Percentiles rank a stretch among this genome's conserved stretches.
These are phyloP conservation scores for Danio tinwini DNA, from an alignment of 2,797 vertebrate species.

Conservation along the genomic window DNA sequence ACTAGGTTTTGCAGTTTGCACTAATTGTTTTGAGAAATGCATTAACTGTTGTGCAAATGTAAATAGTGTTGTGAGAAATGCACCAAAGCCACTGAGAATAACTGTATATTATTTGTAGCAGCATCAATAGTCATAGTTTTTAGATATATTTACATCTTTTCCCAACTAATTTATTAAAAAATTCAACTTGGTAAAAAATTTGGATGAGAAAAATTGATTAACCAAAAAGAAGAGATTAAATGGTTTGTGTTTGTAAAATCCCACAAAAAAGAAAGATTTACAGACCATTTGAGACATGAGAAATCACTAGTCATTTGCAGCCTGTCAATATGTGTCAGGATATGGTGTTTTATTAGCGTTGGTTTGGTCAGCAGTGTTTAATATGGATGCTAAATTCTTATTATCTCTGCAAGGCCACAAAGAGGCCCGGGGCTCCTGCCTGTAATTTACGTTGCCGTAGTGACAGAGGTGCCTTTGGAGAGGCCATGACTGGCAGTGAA, in stretches of 20 bases:
- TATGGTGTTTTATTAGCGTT: constrained; percentile 10
- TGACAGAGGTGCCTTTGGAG: constrained; percentile 54
- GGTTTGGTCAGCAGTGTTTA: constrained; percentile 25
- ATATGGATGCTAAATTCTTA: constrained; percentile 18
- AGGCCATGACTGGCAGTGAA: constrained; percentile 18
- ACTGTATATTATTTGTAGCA: no score
- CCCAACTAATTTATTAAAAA: not conserved
- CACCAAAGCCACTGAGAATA: no score
- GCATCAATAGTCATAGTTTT: no score
- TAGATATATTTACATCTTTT: not conserved
- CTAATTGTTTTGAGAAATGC: no score
- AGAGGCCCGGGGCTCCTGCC: constrained; percentile 47
- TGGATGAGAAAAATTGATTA: not conserved
- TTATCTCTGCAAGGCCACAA: constrained; percentile 39
- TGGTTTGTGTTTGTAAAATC: not conserved
- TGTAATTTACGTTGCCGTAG: constrained; percentile 67
- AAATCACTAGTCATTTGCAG: constrained; percentile 1
- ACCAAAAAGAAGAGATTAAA: not conserved
- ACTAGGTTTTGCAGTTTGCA: no score
- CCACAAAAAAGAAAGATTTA: constrained; percentile 11
- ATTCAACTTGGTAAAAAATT: not conserved
- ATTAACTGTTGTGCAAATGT: no score
- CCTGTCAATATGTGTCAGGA: not conserved
- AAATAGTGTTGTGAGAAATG: no score
- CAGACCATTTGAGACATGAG: not conserved